A percentile compares a stretch with the other conserved stretches of the same genome.
phyloP scores from a whole-genome alignment of 2,113 vertebrate genomes.

The Struthidea cinerea region DNA sequence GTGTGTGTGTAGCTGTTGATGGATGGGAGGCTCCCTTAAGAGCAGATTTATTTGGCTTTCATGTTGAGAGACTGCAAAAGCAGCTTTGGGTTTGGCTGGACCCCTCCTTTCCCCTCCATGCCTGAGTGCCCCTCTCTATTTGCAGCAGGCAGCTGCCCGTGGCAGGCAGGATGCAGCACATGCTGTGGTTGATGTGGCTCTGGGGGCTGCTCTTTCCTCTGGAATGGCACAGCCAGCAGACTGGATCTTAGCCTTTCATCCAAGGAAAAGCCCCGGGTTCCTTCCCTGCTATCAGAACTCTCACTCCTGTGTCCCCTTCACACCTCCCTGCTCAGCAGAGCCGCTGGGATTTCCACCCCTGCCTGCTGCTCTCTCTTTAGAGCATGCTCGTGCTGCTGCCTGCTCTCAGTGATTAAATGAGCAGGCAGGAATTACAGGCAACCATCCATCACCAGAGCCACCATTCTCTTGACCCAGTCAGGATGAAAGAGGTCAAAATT shows the following conservation, averaged over 20 bases:
- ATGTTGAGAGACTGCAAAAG: not conserved
- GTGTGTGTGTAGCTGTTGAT: not conserved
- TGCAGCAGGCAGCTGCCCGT: not conserved
- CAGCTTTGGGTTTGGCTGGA: not conserved
- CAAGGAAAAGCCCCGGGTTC: not conserved
- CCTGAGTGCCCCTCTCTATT: not conserved
- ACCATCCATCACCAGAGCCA: not conserved
- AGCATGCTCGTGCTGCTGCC: not conserved
- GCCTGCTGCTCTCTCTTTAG: not conserved
- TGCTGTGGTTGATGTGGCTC: not conserved
- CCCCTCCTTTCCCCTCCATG: not conserved
- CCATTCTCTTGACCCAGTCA: not conserved
- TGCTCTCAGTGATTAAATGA: not conserved
- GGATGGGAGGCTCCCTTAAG: not conserved
- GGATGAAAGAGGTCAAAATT: not conserved
- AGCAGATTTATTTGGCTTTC: slow-evolving; percentile 16
- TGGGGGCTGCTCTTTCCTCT: not conserved
- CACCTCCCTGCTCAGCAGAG: not conserved
- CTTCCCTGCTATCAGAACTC: not conserved
- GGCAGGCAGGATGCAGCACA: not conserved
- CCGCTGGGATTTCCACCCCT: not conserved
- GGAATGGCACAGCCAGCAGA: not conserved
- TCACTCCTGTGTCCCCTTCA: not conserved
- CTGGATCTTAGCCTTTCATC: not conserved
- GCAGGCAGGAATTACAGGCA: slow-evolving; percentile 35